These are phyloP conservation scores for Papilio polytes DNA, from an alignment of 1,140 invertebrate genomes.

Conservation along the genomic window DNA sequence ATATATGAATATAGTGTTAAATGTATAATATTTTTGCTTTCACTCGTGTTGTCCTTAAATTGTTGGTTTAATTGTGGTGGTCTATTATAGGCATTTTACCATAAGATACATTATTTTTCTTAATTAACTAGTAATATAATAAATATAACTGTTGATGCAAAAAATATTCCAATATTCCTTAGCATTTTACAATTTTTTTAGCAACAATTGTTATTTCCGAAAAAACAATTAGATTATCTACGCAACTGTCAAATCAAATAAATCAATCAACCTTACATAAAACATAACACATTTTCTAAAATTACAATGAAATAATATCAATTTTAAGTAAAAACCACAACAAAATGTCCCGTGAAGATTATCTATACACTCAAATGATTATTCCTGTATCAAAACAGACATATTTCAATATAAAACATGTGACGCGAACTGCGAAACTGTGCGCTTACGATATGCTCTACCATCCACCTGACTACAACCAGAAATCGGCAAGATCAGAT, in stretches of 20 bases:
- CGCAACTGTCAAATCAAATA: background rate
- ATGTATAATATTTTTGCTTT: background rate
- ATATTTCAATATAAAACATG: constrained; percentile 71
- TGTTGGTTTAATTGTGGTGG: too few species aligned
- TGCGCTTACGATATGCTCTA: constrained; percentile 78
- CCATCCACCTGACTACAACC: constrained; percentile 75
- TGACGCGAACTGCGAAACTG: constrained; percentile 49
- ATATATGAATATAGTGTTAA: background rate
- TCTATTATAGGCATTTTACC: too few species aligned
- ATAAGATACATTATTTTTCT: too few species aligned
- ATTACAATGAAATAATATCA: background rate
- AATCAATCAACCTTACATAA: background rate
- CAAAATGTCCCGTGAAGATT: constrained; percentile 47
- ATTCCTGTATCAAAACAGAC: constrained; percentile 69
- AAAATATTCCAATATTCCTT: too few species aligned
- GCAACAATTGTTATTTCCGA: background rate
- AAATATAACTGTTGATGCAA: too few species aligned
- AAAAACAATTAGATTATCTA: background rate
- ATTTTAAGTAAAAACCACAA: background rate
- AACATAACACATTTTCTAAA: background rate
- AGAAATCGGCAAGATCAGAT: constrained; percentile 68
- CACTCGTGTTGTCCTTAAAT: too few species aligned
- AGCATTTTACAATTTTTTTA: too few species aligned
- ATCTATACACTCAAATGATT: constrained; percentile 63
- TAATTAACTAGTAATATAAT: too few species aligned